phyloP scores from a whole-genome alignment of 2,888 invertebrate species.

The Rhorus exstirpatorius region DNA sequence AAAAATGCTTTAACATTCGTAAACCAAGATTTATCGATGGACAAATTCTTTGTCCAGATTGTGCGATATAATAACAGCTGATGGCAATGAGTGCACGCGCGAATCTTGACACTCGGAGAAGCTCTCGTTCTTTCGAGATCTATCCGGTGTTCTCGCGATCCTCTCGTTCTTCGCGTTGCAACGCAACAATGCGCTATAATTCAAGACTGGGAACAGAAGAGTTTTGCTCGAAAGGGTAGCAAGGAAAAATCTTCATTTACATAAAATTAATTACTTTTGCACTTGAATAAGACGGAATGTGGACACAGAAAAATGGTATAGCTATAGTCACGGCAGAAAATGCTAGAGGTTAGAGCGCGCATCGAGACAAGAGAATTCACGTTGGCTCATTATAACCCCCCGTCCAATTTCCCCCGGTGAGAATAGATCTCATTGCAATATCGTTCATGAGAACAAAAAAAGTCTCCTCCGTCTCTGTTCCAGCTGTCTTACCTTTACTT shows the following conservation, averaged over 20 bases:
- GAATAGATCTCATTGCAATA: slow-evolving; percentile 56
- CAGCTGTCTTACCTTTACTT: slow-evolving; percentile 22
- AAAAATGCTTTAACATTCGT: too few species aligned
- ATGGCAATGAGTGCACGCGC: neutral
- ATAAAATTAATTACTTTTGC: slow-evolving; percentile 65
- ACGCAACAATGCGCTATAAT: slow-evolving; percentile 9
- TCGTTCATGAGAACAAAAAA: slow-evolving; percentile 53
- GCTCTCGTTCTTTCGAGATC: slow-evolving; percentile 11
- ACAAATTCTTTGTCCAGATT: too few species aligned
- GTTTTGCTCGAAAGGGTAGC: slow-evolving; percentile 1
- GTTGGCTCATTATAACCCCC: slow-evolving; percentile 53
- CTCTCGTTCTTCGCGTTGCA: slow-evolving; percentile 5
- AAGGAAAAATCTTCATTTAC: slow-evolving; percentile 49
- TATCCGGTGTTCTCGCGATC: neutral
- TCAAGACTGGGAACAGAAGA: slow-evolving; percentile 39
- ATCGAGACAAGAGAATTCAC: slow-evolving; percentile 49
- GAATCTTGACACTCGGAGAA: neutral
- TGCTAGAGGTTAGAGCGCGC: neutral
- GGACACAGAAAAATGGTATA: slow-evolving; percentile 15
- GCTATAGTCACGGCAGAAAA: neutral
- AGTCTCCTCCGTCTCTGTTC: slow-evolving; percentile 37
- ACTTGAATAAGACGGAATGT: slow-evolving; percentile 51
- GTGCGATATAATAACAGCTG: too few species aligned
- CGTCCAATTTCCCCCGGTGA: slow-evolving; percentile 23
- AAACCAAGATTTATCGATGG: too few species aligned